Conservation (phyloP, 2,888 invertebrate genomes). For the Diaperis boleti region DNA sequence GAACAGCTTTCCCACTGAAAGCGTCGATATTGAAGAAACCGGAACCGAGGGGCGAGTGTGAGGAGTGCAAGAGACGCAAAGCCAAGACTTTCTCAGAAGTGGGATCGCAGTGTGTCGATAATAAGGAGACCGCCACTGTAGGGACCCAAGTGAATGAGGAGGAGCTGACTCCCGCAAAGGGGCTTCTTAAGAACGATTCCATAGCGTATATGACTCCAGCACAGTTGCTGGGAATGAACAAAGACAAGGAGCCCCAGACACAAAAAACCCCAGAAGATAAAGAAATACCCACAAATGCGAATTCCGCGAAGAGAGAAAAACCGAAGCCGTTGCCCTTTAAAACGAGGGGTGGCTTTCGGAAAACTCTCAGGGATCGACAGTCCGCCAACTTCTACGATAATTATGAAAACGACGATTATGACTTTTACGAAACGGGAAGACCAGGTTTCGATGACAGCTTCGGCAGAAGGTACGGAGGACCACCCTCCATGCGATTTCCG, state of each 20-base stretch:
- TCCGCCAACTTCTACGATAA: neutral
- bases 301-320: conserved; percentile 2
- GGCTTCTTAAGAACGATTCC: conserved; percentile 56
- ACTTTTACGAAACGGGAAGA: neutral
- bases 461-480: conserved; percentile 4
- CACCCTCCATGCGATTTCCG: neutral
- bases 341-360: conserved; percentile 8
- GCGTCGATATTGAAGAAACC: conserved; percentile 7
- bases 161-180: conserved; percentile 57
- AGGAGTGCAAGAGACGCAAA: conserved; percentile 58
- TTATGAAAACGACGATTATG: neutral
- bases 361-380: neutral
- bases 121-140: conserved; percentile 51
- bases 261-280: neutral
- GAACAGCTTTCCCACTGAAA: conserved; percentile 21
- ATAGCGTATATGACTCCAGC: conserved; percentile 64
- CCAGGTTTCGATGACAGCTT: neutral
- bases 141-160: conserved; percentile 61
- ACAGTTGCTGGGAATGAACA: conserved; percentile 57
- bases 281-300: neutral
- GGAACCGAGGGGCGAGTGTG: conserved; percentile 46
- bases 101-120: conserved; percentile 53
- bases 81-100: conserved; percentile 48
- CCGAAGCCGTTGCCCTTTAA: neutral
- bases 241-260: conserved; percentile 23